Evolutionary conservation across 1,140 invertebrate species (phyloP), one percentile per base, ranked within the genome.

Genomic region (Leptinotarsa undecemlineata): DNA sequence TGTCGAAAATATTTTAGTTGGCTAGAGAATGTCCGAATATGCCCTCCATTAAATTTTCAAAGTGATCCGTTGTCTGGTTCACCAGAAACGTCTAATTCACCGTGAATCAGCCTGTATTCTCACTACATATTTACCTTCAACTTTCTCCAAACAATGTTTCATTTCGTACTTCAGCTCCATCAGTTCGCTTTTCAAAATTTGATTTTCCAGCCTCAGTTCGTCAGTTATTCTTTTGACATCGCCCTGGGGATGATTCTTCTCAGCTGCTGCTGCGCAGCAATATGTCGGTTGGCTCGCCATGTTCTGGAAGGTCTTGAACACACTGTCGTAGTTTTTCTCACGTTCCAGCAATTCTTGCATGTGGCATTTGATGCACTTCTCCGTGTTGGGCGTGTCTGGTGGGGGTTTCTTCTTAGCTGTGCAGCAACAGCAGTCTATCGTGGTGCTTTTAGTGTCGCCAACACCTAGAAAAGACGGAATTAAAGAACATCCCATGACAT

Each of bases 91-190:
- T n/a, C n/a, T n/a, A n/a, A n/a, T n/a, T n/a, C n/a, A n/a, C n/a
- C n/a, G n/a, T n/a, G n/a, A n/a, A n/a, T n/a, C n/a, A n/a, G n/a
- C n/a, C n/a, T n/a, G n/a, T 61, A 61, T 17, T 61, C 17, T 20
- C 3, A 61, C 60, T 61, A 19, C 3, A 17, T n/a, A 23, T 20
- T 64, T 5, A 64, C 68, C 83, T 74, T 84, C 80, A 23, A 83
- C 51, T 57, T 76, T 78, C 64, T 84, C 83, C 33, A 82, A 63
- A 63, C 76, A 74, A n/a, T 83, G 81, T 57, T 81, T 81, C 23
- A 82, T 62, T 51, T 83, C 81, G 13, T 81, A 62, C 51, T 78
- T 81, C 71, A 79, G 67, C 60, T 82, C 79, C 73, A 79, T 66
- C 23, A 84, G 48, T 75, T 84, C 81, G 23, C 68, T 60, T 48